Conservation (phyloP, 1,140 invertebrate genomes). For the Kradibia gibbosae region DNA sequence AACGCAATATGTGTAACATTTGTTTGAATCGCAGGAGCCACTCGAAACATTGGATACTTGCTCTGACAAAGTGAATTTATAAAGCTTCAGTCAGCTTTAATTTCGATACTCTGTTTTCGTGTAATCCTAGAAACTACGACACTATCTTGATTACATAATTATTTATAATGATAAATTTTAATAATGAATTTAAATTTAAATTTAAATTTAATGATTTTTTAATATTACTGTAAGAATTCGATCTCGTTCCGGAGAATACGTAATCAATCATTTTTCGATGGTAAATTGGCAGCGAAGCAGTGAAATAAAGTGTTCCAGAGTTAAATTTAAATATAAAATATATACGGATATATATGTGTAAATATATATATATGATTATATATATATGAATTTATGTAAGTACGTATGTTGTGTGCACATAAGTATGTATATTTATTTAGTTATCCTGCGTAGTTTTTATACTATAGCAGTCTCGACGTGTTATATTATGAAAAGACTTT, state of each 20-base stretch:
- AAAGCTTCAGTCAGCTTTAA: not conserved
- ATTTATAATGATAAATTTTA: too few relatives aligned
- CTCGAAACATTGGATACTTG: not conserved
- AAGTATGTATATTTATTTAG: not conserved
- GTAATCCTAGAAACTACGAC: constrained; percentile 9
- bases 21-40: not conserved
- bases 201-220: not conserved
- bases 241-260: too few relatives aligned
- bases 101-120: constrained; percentile 3
- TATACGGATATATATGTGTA: too few relatives aligned
- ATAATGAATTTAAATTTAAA: too few relatives aligned
- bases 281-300: too few relatives aligned
- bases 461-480: not conserved
- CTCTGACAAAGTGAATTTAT: not conserved
- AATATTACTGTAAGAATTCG: not conserved
- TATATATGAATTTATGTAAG: too few relatives aligned
- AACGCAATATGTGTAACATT: not conserved
- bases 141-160: not conserved
- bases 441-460: constrained; percentile 36
- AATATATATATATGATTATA: too few relatives aligned
- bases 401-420: too few relatives aligned
- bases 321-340: too few relatives aligned
- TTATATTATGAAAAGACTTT: constrained; percentile 12
- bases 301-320: too few relatives aligned
- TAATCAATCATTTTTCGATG: too few relatives aligned